Percentiles rank a stretch among this genome's conserved stretches.
Conservation (phyloP, 2,888 invertebrate species). For the Amblyjoppa fuscipennis region DNA sequence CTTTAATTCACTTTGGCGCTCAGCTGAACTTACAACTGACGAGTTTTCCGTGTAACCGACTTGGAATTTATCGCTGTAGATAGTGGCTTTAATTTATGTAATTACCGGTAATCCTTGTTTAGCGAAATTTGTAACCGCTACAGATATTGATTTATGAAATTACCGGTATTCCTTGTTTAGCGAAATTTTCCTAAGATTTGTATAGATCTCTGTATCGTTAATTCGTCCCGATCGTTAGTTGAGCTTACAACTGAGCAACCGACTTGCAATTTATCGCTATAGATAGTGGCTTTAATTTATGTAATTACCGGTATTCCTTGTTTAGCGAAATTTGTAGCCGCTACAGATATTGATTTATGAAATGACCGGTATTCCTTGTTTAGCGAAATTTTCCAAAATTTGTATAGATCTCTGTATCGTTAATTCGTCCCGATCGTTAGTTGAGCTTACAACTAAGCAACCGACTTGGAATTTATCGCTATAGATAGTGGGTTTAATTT, state of each 20-base stretch:
- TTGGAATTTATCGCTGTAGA: not conserved
- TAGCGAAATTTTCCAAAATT: no score
- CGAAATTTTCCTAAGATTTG: not conserved
- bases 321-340: not conserved
- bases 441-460: no score
- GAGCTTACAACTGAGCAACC: no score
- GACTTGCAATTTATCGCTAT: no score
- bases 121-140: not conserved
- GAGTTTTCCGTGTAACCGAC: no score
- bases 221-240: not conserved
- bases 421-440: no score
- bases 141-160: not conserved
- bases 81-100: not conserved
- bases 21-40: not conserved
- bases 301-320: not conserved
- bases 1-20: not conserved
- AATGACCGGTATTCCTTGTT: no score
- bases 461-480: not conserved
- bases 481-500: not conserved
- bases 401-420: no score
- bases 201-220: not conserved
- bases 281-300: no score
- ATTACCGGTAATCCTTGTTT: not conserved
- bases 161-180: not conserved
- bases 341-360: not conserved